Conservation (phyloP, 23 tunicate genomes). For the Ciona savignyi region DNA sequence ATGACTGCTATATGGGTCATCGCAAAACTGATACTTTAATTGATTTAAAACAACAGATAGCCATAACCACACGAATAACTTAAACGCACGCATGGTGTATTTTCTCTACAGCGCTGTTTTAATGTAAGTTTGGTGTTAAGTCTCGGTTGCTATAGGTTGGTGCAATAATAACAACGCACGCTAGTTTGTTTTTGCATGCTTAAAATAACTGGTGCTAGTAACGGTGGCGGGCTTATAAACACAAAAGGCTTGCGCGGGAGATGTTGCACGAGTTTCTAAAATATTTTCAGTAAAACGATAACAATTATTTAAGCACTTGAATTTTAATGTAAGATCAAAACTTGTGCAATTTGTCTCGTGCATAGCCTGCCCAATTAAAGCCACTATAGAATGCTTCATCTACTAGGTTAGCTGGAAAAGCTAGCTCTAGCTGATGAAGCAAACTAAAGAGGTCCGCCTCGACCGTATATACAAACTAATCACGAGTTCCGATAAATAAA, state of each 20-base stretch:
- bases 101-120: neutral
- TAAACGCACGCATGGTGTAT: neutral
- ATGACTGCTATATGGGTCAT: slow-evolving; percentile 19
- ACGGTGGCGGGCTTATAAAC: neutral
- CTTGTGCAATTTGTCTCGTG: too few relatives aligned
- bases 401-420: slow-evolving; percentile 66
- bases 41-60: too few relatives aligned
- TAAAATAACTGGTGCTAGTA: neutral
- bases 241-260: too few relatives aligned
- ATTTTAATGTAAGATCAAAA: too few relatives aligned
- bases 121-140: neutral
- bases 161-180: neutral
- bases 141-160: neutral
- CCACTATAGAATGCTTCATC: slow-evolving; percentile 63
- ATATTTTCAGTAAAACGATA: too few relatives aligned
- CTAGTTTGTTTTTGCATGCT: neutral
- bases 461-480: neutral
- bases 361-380: neutral
- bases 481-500: neutral
- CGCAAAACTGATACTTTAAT: slow-evolving; percentile 45
- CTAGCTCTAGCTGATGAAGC: slow-evolving; percentile 69
- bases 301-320: too few relatives aligned
- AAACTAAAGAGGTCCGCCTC: slow-evolving; percentile 32
- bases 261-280: too few relatives aligned
- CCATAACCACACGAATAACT: neutral